Evolutionary conservation across 2,113 vertebrate species (phyloP).

Genomic region (Oncorhynchus clarkii): DNA sequence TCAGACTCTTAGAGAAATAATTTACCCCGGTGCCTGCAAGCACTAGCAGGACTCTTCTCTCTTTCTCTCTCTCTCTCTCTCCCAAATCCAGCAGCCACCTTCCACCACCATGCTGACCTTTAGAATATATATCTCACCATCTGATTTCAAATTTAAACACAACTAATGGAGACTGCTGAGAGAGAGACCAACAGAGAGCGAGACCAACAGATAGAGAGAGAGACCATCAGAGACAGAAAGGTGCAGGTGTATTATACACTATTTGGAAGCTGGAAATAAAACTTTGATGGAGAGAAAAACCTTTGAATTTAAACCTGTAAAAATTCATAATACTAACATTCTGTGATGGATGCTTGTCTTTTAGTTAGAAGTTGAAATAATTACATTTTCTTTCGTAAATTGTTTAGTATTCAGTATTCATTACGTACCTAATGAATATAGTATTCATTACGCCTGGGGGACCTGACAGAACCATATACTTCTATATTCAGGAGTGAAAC

Average conservation of each 20-base stretch:
- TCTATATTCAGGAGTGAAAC: background rate
- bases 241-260: no score
- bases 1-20: constrained; percentile 40
- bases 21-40: constrained; percentile 46
- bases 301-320: no score
- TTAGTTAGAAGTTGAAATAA: no score
- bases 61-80: constrained; percentile 17
- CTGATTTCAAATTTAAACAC: constrained; percentile 57
- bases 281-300: no score
- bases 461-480: no score
- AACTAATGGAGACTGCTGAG: constrained; percentile 1
- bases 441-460: no score
- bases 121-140: constrained; percentile 66
- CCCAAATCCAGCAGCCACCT: constrained; percentile 56
- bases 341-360: no score
- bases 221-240: background rate
- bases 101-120: constrained; percentile 61
- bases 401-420: no score
- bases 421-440: no score
- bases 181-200: background rate
- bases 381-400: no score
- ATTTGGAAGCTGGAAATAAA: no score
- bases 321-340: no score
- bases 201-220: background rate
- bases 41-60: constrained; percentile 12